Evolutionary conservation across 2,797 vertebrate species (phyloP), one percentile per base, ranked within the genome.

Genomic region (Myioborus melanocephalus): DNA sequence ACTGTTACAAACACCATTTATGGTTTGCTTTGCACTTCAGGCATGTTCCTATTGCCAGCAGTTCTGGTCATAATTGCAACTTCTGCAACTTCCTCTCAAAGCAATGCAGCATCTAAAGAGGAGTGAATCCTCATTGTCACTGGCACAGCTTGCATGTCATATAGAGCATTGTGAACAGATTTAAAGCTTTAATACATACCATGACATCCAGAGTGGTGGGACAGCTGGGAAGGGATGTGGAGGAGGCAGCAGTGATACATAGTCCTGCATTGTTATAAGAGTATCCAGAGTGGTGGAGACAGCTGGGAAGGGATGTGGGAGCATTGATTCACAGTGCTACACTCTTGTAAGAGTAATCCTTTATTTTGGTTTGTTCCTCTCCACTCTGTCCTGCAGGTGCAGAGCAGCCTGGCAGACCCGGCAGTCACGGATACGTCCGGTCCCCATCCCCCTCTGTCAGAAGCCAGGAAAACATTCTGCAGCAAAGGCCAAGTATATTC

Each of bases 401-500:
- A 41, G 99, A 99, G 95, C 99, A 99, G 96, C 98, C 99, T 11
- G 98, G 98, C 70, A 98, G 99, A 75, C 99, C 99, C 2, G 97
- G 98, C 69, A 99, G 99, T 91, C 98, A 98, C 4, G 98, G 99
- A 41, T 99, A 99, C 4, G 98, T 99, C 86, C 99, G 99, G 61
- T 99, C 99, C 8, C 98, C 99, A 0, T 99, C 99, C 21, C 99
- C 99, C 20, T 99, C 99, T 0, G 97, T 99, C 72, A 98, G 99
- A 97, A 97, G 98, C 34, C 99, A 99, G 96, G 99, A 99, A 44
- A 98, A 98, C 34, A 98, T 99, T 20, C 96, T 99, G 81, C 99
- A 99, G 89, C 99, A 99, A 92, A 98, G 99, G 77, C 99, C 99
- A 34, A 99, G 99, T 94, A 99, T 99, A 97, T 99, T 99, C 97